These are phyloP conservation scores for Serilophus lunatus DNA, from an alignment of 2,113 vertebrate species.

Conservation along the genomic window DNA sequence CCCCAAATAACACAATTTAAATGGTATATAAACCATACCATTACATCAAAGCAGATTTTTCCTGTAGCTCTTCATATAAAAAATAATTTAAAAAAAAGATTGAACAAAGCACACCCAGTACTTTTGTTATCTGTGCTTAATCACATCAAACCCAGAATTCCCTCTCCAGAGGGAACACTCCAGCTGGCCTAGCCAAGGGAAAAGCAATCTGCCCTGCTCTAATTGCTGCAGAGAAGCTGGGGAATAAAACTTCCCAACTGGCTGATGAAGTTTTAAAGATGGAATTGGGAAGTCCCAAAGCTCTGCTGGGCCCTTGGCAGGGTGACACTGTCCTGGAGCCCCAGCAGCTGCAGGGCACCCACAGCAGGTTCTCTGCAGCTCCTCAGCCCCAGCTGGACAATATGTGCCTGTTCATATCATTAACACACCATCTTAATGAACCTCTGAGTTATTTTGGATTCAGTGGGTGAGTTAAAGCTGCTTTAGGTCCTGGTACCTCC, in stretches of 20 bases:
- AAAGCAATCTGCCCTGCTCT: neutral
- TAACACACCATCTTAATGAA: rapidly evolving
- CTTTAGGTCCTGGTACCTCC: neutral
- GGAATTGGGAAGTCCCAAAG: neutral
- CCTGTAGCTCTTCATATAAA: neutral
- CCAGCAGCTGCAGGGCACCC: neutral
- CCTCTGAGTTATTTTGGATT: neutral
- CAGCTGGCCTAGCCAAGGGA: neutral
- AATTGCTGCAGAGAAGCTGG: neutral
- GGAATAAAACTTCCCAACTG: neutral
- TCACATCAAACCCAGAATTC: neutral
- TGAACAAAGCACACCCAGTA: neutral
- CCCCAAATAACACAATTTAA: rapidly evolving
- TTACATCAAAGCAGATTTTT: neutral
- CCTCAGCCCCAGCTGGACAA: neutral
- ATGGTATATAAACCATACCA: neutral
- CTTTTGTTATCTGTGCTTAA: neutral
- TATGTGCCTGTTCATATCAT: neutral
- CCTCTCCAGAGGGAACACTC: neutral
- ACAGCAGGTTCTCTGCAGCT: neutral
- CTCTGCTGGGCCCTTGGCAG: neutral
- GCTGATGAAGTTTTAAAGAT: neutral
- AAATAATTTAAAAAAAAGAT: neutral
- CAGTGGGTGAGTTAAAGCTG: neutral
- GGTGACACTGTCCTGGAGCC: neutral